Conservation (phyloP, 2,797 vertebrate genomes). For the Lutjanus argentimaculatus region DNA sequence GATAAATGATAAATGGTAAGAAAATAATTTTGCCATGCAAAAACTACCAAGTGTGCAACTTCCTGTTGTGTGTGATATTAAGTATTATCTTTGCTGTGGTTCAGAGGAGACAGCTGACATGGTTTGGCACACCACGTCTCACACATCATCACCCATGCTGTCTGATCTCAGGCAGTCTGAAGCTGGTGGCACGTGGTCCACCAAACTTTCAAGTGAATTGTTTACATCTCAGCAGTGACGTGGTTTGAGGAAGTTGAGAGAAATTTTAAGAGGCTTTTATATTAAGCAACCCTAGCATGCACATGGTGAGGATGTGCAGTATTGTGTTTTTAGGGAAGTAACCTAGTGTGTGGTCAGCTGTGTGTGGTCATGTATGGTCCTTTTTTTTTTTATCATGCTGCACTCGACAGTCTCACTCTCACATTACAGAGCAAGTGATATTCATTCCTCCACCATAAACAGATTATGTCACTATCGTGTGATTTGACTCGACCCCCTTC, state of each 20-base stretch:
- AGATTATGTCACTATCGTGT: neutral
- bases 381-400: neutral
- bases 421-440: neutral
- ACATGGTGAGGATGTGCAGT: neutral
- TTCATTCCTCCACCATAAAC: neutral
- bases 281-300: neutral
- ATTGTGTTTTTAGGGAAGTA: constrained; percentile 3
- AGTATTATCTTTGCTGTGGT: constrained; percentile 11
- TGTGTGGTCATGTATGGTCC: neutral
- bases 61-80: neutral
- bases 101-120: constrained; percentile 30
- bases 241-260: constrained; percentile 15
- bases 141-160: constrained; percentile 53
- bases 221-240: constrained; percentile 21
- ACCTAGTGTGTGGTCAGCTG: neutral
- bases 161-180: constrained; percentile 33
- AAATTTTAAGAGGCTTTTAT: neutral
- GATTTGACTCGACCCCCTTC: neutral
- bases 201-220: constrained; percentile 11
- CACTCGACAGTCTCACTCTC: neutral
- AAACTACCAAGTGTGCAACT: neutral
- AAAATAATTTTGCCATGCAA: neutral
- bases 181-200: neutral
- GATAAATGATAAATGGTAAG: neutral
- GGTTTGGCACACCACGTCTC: constrained; percentile 42